Base-by-base conservation (phyloP, 2,797 vertebrate genomes). In the Chelidonichthys spinosus region DNA sequence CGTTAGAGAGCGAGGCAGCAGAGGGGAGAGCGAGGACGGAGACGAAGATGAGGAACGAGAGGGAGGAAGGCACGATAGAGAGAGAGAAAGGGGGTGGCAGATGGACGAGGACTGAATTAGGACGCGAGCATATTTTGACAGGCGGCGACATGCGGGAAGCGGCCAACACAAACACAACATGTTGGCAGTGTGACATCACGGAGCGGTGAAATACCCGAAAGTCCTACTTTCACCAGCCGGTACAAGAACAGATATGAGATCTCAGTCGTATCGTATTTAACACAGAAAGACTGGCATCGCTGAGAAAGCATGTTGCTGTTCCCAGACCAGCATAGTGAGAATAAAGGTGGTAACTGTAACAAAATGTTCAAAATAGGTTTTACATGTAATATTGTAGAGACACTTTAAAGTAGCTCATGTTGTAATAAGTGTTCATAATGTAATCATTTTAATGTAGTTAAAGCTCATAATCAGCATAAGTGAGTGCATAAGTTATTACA, bases 101-200 rank as follows among this genome's bases (percentile, higher is more conserved):
- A 82, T 81, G 87, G 80, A 69, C 63, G 67, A 76, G 50, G 79
- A 11, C 63, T 63, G 76, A 82, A 70, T 85, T 63, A 69, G 72
- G 83, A 60, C 1, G 2, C 1, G 1, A 69, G 55, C 25, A 5
- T 72, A 56, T 42, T 74, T 44, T 77, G 74, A 82, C 69, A 76
- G 72, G 58, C 49, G n/a, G 18, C 7, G n/a, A 39, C 8, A 1
- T 2, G 3, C 32, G 13, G 44, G 62, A 69, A 62, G 59, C 11
- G 4, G 64, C 80, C 78, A 59, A 69, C 71, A 79, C 55, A 53
- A 78, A 33, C 66, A 69, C 66, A 25, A 17, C 76, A 50, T 70
- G 40, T 61, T 80, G 33, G 2, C 76, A 42, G 65, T 6, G 43
- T 33, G 49, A 73, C 14, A 11, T 3, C 11, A 18, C 7, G 35